Evolutionary conservation across 1,140 invertebrate species (phyloP), one percentile per base, ranked within the genome.

Genomic region (Lepidurus packardi): DNA sequence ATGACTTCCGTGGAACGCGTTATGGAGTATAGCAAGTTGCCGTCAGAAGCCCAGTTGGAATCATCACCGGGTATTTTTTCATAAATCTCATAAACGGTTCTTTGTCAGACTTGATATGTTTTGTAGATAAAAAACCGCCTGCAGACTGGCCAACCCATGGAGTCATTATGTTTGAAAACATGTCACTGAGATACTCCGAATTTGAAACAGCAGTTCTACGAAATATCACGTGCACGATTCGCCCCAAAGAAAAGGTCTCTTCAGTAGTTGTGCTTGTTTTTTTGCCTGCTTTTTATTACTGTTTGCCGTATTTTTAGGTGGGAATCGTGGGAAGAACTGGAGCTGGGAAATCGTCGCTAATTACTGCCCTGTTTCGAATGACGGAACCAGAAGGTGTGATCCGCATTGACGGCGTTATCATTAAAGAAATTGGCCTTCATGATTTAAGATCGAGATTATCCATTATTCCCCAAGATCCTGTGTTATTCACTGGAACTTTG

Each of bases 391-490:
- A 74, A 6, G 91, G 90, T 11, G 78, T 84, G 1, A 89, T 94
- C 42, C 79, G 82, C 0, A 91, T 96, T 74, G 94, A 95, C 83
- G 89, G 84, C 9, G 84, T 90, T 0, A 88, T 93, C 78, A 91
- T 90, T 0, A 85, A 85, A 4, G 84, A 86, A 45, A 84, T 94
- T 47, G 90, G 91, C 0, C 85, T 94, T 7, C 88, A 92, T 80
- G 89, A 91, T 81, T 83, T 95, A 1, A 86, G 94, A 8, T 88
- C 88, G 13, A 89, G 90, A 80, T 89, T 95, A 44, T 92, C 92
- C 24, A 93, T 94, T 43, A 93, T 95, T 79, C 94, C 94, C 1
- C 95, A 96, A 85, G 93, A 93, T 81, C 94, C 94, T 0, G 91
- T 96, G 13, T 83, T 96, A 1, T 97, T 96, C 83, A 92, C 93